Evolutionary conservation across 2,113 vertebrate genomes (phyloP), one percentile per base, ranked within the genome.

Genomic region (Bothrops jararaca): DNA sequence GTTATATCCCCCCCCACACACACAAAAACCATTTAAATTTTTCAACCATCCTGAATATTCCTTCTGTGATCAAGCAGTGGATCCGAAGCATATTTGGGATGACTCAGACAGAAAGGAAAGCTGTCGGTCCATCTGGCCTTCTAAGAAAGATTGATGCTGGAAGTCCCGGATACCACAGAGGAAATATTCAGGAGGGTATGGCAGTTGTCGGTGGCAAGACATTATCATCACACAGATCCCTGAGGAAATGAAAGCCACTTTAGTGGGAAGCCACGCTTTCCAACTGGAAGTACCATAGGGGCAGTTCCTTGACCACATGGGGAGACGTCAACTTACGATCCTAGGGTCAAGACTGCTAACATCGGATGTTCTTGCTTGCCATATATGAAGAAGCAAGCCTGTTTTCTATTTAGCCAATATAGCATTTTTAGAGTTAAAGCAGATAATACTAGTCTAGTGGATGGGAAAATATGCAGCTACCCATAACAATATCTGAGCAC

Each of bases 131-230:
- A 7, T 10, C 56, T 29, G 26, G 9, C 26, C 58, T 60, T 60
- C 10, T 12, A 0, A 64, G 58, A 64, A 64, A 12, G 58, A 12
- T 29, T 3, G 3, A 60, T 26, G 24, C 24, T 60, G 3, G 3
- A 60, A 60, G 24, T 11, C 58, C 8, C n/a, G 60, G 60, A 2
- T n/a, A 4, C 6, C 23, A 29, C 13, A 2, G 24, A 69, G 87
- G 10, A 5, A 22, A 0, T 26, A 22, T 5, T 0, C 7, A 48
- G 0, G 0, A 23, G n/a, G 1, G 4, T 7, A 29, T 26, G 90
- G 0, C 0, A 1, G 56, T 86, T 87, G 45, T 0, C 0, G 0
- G 2, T 0, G 0, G 64, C 92, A 91, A 90, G 91, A 87, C 93
- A 53, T 92, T 57, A 57, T 91, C 93, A 7, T 91, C 93, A 7